Evolutionary conservation across 1,140 invertebrate species (phyloP), one percentile per base, ranked within the genome.

Genomic region (Lordiphosa stackelbergi): DNA sequence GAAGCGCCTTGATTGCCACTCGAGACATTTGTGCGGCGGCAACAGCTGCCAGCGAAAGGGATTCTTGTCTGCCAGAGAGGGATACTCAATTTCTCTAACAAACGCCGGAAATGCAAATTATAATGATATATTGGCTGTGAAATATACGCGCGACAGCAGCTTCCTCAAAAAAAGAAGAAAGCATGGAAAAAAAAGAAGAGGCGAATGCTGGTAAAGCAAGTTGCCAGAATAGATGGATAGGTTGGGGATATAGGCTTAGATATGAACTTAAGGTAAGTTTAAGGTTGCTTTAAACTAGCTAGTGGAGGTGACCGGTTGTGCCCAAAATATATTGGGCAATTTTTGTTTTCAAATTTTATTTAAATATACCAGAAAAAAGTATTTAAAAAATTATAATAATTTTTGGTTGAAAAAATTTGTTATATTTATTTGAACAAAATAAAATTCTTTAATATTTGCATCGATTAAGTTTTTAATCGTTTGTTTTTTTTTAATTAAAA

Each of bases 1-100:
- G 77, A 85, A 85, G 73, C 73, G 83, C 81, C 81, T 85, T 85
- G 83, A 85, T 85, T 85, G 83, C 83, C 81, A 85, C 83, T 85
- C 81, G 83, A 85, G 81, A 85, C 81, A 85, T 85, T 85, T 85
- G 77, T 83, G 77, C 55, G 56, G 62, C 48, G 63, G 69, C 75
- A 81, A 79, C 75, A 79, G 71, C 75, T 79, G 75, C 71, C 77
- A 75, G 71, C 75, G 60, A 83, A 83, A 73, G 72, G 65, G 72
- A 73, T 66, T 61, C 61, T 70, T 62, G 1, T 38, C 24, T 19
- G 35, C 43, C 36, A 36, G 24, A 42, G 19, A 51, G 47, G 73
- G 62, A 69, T 83, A 83, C 77, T 83, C 77, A 83, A 83, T 83
- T 73, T 81, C 24, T 81, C 59, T 69, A 54, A 52, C 71, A 79